Base-by-base conservation (phyloP, 2,113 vertebrate species). In the Ivindomyrus marchei region DNA sequence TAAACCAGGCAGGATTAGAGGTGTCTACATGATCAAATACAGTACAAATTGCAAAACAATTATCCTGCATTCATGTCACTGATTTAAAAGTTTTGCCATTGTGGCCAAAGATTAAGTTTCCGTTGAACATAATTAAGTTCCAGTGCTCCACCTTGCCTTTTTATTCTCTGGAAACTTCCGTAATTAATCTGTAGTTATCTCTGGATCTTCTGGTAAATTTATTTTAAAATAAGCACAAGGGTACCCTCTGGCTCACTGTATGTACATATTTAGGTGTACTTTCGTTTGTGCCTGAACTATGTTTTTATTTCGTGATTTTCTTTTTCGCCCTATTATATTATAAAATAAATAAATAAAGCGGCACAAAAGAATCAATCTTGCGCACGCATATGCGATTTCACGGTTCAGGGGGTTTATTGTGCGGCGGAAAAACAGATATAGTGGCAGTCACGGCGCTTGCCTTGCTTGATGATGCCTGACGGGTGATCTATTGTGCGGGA, bases 321-420 rank as follows among this genome's bases (percentile, higher is more conserved):
- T 9, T 24, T 13, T 52, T 39, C 39, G 8, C 10, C 19, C 24
- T 85, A 46, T 85, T 85, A 85, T 80, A 80, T 66, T 46, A 66
- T 45, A 45, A 66, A 88, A 58, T 88, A 88, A 66, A 88, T 88
- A 70, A 88, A 70, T 66, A 88, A 88, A 31, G 8, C 4, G 15
- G n/a, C 19, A 70, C 21, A 88, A 88, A 74, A 87, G 49, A 56
- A 87, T 87, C 85, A 87, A 87, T 87, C 83, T 85, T 47, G 83
- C 24, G 8, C 19, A 42, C 47, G 31, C 31, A 56, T 87, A 87
- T 87, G 85, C 31, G 85, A 87, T 87, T 87, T 87, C 50, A 56
- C 17, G 50, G 85, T 36, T 53, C 50, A 39, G 11, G 27, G 49
- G n/a, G 1, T n/a, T 87, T 87, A 53, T 87, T 87, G 50, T 87